phyloP scores from a whole-genome alignment of 2,888 invertebrate species.

The Terebella lapidaria region DNA sequence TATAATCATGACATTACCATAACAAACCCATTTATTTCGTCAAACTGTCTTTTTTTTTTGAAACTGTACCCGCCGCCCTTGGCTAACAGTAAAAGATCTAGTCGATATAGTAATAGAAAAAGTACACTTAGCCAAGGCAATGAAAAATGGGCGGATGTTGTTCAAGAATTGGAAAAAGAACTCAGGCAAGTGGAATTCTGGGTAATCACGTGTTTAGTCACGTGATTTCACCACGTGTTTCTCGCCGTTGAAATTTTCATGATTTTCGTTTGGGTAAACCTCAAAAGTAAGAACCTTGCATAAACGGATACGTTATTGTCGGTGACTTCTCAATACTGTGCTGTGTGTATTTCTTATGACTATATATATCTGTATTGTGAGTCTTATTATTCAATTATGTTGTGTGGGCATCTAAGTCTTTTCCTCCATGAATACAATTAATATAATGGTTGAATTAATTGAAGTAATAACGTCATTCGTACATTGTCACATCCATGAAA shows the following conservation, averaged over 20 bases:
- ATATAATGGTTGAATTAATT: no score
- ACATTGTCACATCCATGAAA: no score
- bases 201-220: background rate
- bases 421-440: no score
- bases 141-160: constrained; percentile 24
- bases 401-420: no score
- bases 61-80: no score
- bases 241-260: background rate
- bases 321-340: background rate
- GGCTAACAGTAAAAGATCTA: no score
- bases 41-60: no score
- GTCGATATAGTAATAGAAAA: constrained; percentile 13
- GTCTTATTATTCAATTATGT: background rate
- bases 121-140: constrained; percentile 23
- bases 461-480: no score
- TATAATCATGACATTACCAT: no score
- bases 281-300: constrained; percentile 7
- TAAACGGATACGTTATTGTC: no score
- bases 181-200: constrained; percentile 14
- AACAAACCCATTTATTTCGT: no score
- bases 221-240: background rate
- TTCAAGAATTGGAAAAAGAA: constrained; percentile 22
- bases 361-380: background rate
- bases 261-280: background rate
- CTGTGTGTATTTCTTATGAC: background rate